Base-by-base conservation (phyloP, 2,888 invertebrate genomes). In the Lycia hirtaria region DNA sequence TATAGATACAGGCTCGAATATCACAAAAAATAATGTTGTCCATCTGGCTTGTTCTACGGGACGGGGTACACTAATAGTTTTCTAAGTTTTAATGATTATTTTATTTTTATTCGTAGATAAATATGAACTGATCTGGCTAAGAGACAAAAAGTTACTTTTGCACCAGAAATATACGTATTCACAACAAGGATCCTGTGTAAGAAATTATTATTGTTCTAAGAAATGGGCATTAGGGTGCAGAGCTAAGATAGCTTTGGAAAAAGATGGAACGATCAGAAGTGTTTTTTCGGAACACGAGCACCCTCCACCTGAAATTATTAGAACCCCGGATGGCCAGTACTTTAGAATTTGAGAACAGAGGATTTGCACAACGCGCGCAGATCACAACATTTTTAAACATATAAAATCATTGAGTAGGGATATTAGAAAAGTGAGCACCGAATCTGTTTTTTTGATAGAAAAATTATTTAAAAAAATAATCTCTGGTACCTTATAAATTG, bases 301-400 rank as follows among this genome's bases (percentile, higher is more conserved):
- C 17, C 24, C 48, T 3, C 64, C 65, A 2, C 67, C 67, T 0
- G 22, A 32, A 4, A 17, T 65, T 6, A 22, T 44, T 12, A 12
- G 20, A 37, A 63, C 64, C n/a, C 30, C 43, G 4, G 65, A 71
- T 45, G 77, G 76, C 4, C 56, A 41, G 5, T 76, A 69, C 44
- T 30, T 57, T 9, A 65, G 33, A 40, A 7, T 52, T n/a, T 33
- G 28, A 19, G 6, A n/a, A n/a, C n/a, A n/a, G n/a, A n/a, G n/a
- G n/a, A n/a, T n/a, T n/a, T n/a, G n/a, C n/a, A n/a, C n/a, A n/a
- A n/a, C n/a, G n/a, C n/a, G n/a, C n/a, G n/a, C n/a, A n/a, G n/a
- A n/a, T n/a, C n/a, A n/a, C n/a, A n/a, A n/a, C n/a, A n/a, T n/a
- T n/a, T n/a, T n/a, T n/a, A n/a, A n/a, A n/a, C n/a, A n/a, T n/a